Conservation (phyloP, 2,797 vertebrate genomes). For the Tachyglossus aculeatus region DNA sequence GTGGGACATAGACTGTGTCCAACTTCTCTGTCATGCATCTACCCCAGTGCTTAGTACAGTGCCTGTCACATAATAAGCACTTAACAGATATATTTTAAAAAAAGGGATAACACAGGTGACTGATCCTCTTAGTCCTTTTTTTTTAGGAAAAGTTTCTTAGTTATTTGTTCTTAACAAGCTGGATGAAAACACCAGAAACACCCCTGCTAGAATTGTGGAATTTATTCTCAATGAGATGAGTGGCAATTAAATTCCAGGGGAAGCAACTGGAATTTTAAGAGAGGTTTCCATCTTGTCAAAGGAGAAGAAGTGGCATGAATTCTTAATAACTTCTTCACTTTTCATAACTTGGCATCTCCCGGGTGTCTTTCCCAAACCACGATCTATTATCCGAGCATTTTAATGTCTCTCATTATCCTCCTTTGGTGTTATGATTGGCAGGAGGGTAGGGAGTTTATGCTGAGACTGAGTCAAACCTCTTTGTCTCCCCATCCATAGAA, state of each 20-base stretch:
- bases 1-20: no score
- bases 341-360: constrained; percentile 39
- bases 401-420: constrained; percentile 38
- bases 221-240: constrained; percentile 39
- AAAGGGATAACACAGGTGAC: no score
- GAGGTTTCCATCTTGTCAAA: neutral
- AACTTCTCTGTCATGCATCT: no score
- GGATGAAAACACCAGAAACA: constrained; percentile 33
- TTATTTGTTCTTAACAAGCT: constrained; percentile 26
- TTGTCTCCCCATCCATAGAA: accelerated
- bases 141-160: constrained; percentile 22
- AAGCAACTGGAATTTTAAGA: constrained; percentile 40
- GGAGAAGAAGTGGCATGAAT: constrained; percentile 10
- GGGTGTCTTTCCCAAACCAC: constrained; percentile 37
- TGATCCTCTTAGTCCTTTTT: constrained; percentile 20
- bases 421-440: constrained; percentile 14
- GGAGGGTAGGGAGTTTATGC: neutral
- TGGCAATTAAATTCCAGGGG: constrained; percentile 34
- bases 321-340: constrained; percentile 27
- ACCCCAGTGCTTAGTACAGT: no score
- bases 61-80: no score
- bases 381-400: constrained; percentile 36
- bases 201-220: constrained; percentile 39
- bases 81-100: no score
- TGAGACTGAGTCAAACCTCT: neutral